Conservation (phyloP, 2,888 invertebrate species). For the Hirtodrosophila confusa region DNA sequence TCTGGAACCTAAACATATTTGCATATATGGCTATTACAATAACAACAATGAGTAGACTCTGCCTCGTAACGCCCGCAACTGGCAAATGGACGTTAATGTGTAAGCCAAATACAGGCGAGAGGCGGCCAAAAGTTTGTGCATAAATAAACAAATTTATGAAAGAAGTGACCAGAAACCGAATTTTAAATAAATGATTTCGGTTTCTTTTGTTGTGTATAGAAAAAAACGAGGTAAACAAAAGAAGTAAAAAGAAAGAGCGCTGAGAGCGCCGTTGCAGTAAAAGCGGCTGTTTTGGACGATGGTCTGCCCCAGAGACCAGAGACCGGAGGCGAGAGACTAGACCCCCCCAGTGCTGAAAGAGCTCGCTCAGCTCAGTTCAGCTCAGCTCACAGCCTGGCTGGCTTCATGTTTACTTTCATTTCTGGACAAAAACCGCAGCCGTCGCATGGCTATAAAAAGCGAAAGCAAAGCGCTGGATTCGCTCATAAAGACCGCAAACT, state of each 20-base stretch:
- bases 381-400: slow-evolving; percentile 8
- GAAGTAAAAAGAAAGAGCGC: slow-evolving; percentile 38
- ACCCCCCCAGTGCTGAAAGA: slow-evolving; percentile 18
- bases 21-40: slow-evolving; percentile 37
- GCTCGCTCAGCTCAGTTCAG: slow-evolving; percentile 12
- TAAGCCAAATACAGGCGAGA: slow-evolving; percentile 51
- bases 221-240: slow-evolving; percentile 60
- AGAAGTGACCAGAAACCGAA: slow-evolving; percentile 64
- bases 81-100: slow-evolving; percentile 52
- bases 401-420: slow-evolving; percentile 76
- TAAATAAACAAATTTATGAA: slow-evolving; percentile 60
- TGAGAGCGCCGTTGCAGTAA: slow-evolving; percentile 58
- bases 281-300: slow-evolving; percentile 38
- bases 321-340: slow-evolving; percentile 19
- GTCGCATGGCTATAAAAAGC: slow-evolving; percentile 75
- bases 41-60: slow-evolving; percentile 24
- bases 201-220: slow-evolving; percentile 61
- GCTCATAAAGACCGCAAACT: slow-evolving; percentile 80
- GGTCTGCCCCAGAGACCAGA: slow-evolving; percentile 12
- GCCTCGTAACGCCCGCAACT: slow-evolving; percentile 43
- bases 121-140: slow-evolving; percentile 32
- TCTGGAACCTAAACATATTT: slow-evolving; percentile 48
- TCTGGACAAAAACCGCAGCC: slow-evolving; percentile 33
- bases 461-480: slow-evolving; percentile 70
- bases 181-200: slow-evolving; percentile 76